These are phyloP conservation scores for Stigmatopora nigra DNA, from an alignment of 2,113 vertebrate genomes.

Conservation along the genomic window DNA sequence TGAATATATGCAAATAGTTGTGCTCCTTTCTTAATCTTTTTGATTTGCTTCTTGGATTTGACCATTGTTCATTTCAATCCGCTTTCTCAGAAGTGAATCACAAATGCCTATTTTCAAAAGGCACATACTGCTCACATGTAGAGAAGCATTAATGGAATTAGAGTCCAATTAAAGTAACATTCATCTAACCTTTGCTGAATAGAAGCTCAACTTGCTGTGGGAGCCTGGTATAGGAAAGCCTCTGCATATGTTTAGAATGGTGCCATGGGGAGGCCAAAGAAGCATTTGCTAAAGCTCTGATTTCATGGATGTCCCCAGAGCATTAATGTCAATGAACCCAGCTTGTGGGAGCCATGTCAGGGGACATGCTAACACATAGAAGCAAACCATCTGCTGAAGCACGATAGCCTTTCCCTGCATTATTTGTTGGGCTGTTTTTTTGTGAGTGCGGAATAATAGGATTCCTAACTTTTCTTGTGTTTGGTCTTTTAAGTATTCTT, in stretches of 20 bases:
- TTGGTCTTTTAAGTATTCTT: conserved; percentile 15
- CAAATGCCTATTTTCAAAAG: background rate
- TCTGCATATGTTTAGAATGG: conserved; percentile 23
- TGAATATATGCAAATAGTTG: background rate
- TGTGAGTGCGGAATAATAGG: conserved; percentile 39
- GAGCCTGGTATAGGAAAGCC: conserved; percentile 34
- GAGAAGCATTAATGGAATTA: conserved; percentile 9
- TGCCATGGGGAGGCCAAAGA: conserved; percentile 23
- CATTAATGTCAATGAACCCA: conserved; percentile 44
- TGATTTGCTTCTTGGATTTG: background rate
- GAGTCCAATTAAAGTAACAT: conserved; percentile 17
- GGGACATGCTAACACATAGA: conserved; percentile 39
- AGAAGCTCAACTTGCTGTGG: conserved; percentile 8
- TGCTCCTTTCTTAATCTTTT: background rate
- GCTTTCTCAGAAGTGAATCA: background rate
- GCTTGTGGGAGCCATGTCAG: conserved; percentile 44
- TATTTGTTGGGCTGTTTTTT: conserved; percentile 51
- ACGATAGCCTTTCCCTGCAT: conserved; percentile 52
- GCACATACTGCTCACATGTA: conserved; percentile 7
- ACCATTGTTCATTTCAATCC: background rate
- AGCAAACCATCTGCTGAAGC: conserved; percentile 41
- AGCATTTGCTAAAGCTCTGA: conserved; percentile 26
- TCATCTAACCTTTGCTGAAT: conserved; percentile 26
- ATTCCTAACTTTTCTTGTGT: conserved; percentile 35
- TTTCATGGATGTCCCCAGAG: conserved; percentile 35